Evolutionary conservation across 2,797 vertebrate genomes (phyloP), one percentile per base, ranked within the genome.

Genomic region (Phoxinus dragarum): DNA sequence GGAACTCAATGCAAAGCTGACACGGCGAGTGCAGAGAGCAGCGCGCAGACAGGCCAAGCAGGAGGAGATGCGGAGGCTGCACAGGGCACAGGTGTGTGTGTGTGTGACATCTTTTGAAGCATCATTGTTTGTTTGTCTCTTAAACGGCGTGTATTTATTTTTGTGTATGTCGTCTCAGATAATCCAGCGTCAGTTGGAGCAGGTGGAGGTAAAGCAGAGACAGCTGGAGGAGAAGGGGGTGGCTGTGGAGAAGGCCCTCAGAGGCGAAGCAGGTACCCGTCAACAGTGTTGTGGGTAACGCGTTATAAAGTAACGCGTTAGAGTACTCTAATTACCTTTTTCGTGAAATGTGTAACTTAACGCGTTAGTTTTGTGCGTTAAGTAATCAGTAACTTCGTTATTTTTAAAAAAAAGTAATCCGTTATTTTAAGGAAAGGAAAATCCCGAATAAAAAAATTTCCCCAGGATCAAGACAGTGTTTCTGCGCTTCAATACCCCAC

Each of bases 171-270:
- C 31, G 19, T 75, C 72, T 80, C 86, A 99, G 98, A 97, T 97
- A 87, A 98, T 99, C 92, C 98, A 99, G 91, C 94, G 96, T 11
- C 97, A 98, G 91, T 93, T 99, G 92, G 97, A 99, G 89, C 97
- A 98, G 92, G 96, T 99, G 90, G 98, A 99, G 89, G 97, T 99
- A 90, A 98, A 96, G 89, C 98, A 99, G 92, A 94, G 96, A 68
- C 96, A 97, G 83, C 92, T 99, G 0, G 98, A 99, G 91, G 97
- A 98, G 88, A 94, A 94, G 77, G 98, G 98, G 2, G 97, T 99
- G 31, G 96, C 96, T 1, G 97, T 99, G 90, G 98, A 99, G 93
- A 98, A 97, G 90, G 97, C 97, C 0, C 95, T 99, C 36, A 94
- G 98, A 54, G 98, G 98, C 74, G 97, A 99, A 97, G 97, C 98